These are phyloP conservation scores for Callosobruchus maculatus DNA, from an alignment of 2,888 invertebrate species.

Conservation along the genomic window DNA sequence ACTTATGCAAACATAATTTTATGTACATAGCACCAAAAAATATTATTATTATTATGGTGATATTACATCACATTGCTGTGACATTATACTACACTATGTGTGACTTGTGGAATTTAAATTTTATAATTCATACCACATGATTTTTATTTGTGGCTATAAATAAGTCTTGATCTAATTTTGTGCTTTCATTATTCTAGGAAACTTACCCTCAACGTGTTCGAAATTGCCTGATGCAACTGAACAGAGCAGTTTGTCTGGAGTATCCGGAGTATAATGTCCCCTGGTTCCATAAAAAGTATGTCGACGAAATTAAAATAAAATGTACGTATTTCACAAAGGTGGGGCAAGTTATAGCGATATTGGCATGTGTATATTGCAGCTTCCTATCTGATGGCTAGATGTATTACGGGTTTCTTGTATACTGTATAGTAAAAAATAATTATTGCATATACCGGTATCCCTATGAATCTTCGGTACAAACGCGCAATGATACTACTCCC, in stretches of 20 bases:
- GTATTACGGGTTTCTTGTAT: too few species aligned
- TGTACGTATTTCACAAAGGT: slow-evolving; percentile 36
- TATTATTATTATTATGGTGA: too few species aligned
- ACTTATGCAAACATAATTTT: too few species aligned
- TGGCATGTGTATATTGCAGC: not conserved
- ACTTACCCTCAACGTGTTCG: slow-evolving; percentile 55
- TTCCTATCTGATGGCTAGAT: not conserved
- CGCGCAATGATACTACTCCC: too few species aligned
- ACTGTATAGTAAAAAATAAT: too few species aligned
- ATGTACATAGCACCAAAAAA: too few species aligned
- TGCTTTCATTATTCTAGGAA: slow-evolving; percentile 41
- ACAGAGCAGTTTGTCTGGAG: slow-evolving; percentile 62
- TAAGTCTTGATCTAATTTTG: not conserved
- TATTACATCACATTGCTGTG: too few species aligned
- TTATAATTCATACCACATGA: too few species aligned
- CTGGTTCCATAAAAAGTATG: slow-evolving; percentile 64
- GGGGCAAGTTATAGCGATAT: not conserved
- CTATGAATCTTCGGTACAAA: too few species aligned
- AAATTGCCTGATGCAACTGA: slow-evolving; percentile 58
- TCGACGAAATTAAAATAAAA: slow-evolving; percentile 51
- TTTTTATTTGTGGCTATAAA: not conserved
- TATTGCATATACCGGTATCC: too few species aligned
- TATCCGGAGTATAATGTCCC: slow-evolving; percentile 61
- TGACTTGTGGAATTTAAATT: too few species aligned
- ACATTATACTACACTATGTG: too few species aligned